Evolutionary conservation across 2,888 invertebrate species (phyloP).

Genomic region (Drosophila borborema): DNA sequence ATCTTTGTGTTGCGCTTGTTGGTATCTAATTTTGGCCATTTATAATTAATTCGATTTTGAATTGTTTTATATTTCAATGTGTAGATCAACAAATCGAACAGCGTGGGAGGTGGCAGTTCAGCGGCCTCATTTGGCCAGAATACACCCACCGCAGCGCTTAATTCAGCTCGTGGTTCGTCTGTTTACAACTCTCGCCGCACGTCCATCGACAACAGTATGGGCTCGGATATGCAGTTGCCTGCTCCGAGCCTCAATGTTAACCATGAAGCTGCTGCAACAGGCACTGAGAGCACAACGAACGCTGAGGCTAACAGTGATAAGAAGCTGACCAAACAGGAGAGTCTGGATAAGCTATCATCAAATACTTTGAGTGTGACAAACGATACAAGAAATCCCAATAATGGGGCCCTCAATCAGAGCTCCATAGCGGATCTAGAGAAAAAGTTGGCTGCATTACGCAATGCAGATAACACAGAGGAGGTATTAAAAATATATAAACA

Average conservation of each 20-base stretch:
- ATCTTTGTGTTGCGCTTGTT: slow-evolving; percentile 42
- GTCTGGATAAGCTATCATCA: slow-evolving; percentile 75
- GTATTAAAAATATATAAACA: slow-evolving; percentile 30
- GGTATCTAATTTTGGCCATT: not conserved
- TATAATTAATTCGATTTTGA: not conserved
- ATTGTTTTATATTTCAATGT: slow-evolving; percentile 18
- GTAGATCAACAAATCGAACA: slow-evolving; percentile 62
- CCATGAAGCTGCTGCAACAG: slow-evolving; percentile 44
- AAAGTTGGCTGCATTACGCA: slow-evolving; percentile 86
- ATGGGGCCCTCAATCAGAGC: slow-evolving; percentile 73
- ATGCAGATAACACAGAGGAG: slow-evolving; percentile 76
- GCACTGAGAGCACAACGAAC: slow-evolving; percentile 38
- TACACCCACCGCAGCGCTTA: slow-evolving; percentile 77
- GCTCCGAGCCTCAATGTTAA: slow-evolving; percentile 74
- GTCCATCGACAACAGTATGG: slow-evolving; percentile 82
- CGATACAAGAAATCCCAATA: slow-evolving; percentile 55
- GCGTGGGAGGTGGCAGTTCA: slow-evolving; percentile 49
- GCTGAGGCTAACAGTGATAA: slow-evolving; percentile 59
- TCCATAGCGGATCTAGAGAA: slow-evolving; percentile 87
- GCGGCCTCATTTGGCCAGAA: slow-evolving; percentile 74
- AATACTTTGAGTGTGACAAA: slow-evolving; percentile 28
- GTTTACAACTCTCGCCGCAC: slow-evolving; percentile 84
- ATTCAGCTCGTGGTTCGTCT: slow-evolving; percentile 82
- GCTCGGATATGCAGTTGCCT: slow-evolving; percentile 80
- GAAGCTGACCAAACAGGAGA: slow-evolving; percentile 80